Evolutionary conservation across 2,113 vertebrate genomes (phyloP).

Genomic region (Elanoides forficatus): DNA sequence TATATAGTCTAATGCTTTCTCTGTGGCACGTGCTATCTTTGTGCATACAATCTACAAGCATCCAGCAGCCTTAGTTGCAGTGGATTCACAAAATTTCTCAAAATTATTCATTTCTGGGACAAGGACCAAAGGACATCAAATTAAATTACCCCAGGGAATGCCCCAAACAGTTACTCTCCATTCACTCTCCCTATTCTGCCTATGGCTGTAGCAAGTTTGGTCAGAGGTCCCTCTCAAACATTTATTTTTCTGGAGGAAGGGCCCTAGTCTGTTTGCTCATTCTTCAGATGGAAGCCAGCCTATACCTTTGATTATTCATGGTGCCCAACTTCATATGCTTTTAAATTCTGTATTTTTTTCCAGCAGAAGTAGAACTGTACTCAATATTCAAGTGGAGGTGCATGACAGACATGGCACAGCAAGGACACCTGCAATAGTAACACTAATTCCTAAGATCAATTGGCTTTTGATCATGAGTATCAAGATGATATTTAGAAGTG

Average conservation of each 20-base stretch:
- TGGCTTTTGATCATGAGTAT: neutral
- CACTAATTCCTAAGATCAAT: neutral
- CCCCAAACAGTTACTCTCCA: neutral
- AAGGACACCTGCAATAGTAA: neutral
- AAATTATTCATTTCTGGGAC: neutral
- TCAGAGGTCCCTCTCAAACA: neutral
- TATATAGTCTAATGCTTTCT: neutral
- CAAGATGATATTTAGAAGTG: neutral
- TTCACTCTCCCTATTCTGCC: neutral
- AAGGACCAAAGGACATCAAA: neutral
- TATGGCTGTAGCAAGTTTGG: neutral
- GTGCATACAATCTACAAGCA: neutral
- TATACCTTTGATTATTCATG: neutral
- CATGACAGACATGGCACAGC: neutral
- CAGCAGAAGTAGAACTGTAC: neutral
- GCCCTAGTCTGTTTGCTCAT: accelerated
- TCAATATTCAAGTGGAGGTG: no score
- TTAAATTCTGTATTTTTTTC: neutral
- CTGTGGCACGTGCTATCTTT: neutral
- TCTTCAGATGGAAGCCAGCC: neutral
- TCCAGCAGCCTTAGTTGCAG: accelerated
- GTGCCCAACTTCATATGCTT: neutral
- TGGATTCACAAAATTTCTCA: neutral
- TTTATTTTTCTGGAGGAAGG: neutral
- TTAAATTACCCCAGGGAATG: neutral